Evolutionary conservation across 2,888 invertebrate species (phyloP), one percentile per base, ranked within the genome.

Genomic region (Drosophila mayaguana): DNA sequence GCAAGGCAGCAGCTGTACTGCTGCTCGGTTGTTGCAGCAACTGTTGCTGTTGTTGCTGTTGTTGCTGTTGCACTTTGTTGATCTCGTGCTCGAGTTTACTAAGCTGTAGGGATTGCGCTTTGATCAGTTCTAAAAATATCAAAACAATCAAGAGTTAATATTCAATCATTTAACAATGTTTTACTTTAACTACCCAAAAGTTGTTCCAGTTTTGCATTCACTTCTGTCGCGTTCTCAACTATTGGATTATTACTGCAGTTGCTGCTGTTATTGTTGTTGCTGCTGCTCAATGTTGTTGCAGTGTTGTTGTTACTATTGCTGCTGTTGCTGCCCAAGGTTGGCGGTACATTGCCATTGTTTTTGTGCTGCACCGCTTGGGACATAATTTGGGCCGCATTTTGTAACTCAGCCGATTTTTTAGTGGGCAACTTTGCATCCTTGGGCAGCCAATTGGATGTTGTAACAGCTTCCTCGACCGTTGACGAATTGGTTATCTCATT

Each of bases 41-140:
- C n/a, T 69, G 63, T 16, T 63, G 46, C 34, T 69, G 74, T 14
- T 69, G 63, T 16, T 63, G 46, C 34, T 69, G 74, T 14, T 69
- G 73, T 22, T 80, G 77, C 32, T 86, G 73, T 48, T 82, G 84
- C 81, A 91, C 69, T 63, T 92, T 91, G 48, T 67, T 59, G 57
- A 93, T 88, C 54, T 93, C 93, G 54, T 89, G 88, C 63, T 94
- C 93, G 51, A 94, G 80, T 28, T 92, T 82, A 22, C 93, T 92
- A 50, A 95, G 88, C 91, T 94, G 94, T 59, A 92, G 89, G 5
- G 93, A 92, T 83, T 94, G 94, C 38, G 91, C 89, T 63, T 93
- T 90, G 48, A 94, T 90, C 73, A 94, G 79, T 64, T 94, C 95
- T 94, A 75, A 22, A 18, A 46, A n/a, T n/a, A 22, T 12, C 7